Conservation (phyloP, 30 jellyfish, hydroid and myxozoan genomes). For the Morbakka virulenta region DNA sequence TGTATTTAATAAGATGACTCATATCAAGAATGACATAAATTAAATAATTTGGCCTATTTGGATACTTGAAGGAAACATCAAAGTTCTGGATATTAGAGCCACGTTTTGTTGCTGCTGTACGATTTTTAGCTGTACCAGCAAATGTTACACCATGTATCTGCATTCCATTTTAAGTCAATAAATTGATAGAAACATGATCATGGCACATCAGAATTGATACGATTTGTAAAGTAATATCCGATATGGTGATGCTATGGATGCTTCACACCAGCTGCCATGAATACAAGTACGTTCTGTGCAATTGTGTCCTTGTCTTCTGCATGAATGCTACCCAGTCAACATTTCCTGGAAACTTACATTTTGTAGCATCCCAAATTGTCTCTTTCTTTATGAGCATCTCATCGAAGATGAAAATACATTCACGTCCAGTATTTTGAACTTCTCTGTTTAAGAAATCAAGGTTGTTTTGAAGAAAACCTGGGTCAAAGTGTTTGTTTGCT, state of each 20-base stretch:
- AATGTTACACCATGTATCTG: conserved; percentile 11
- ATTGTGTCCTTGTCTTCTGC: conserved; percentile 11
- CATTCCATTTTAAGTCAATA: conserved; percentile 14
- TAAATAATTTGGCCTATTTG: background rate
- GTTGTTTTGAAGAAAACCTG: too few species aligned
- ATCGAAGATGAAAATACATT: conserved; percentile 15
- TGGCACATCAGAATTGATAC: background rate
- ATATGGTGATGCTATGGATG: conserved; percentile 23
- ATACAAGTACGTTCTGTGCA: conserved; percentile 25
- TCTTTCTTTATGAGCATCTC: conserved; percentile 25
- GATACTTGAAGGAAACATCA: background rate
- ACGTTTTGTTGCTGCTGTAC: conserved; percentile 1
- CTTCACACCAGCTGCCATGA: conserved; percentile 30
- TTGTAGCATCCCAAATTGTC: conserved; percentile 3
- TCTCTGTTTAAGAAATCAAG: too few species aligned
- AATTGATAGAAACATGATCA: conserved; percentile 2
- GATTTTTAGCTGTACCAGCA: conserved; percentile 21
- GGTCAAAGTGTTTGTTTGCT: conserved; percentile 25
- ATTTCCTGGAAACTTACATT: conserved; percentile 8
- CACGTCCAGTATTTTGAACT: too few species aligned
- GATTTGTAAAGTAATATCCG: conserved; percentile 19
- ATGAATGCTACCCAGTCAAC: conserved; percentile 5
- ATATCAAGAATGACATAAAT: conserved; percentile 7
- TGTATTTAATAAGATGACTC: conserved; percentile 5
- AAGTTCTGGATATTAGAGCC: conserved; percentile 9